A percentile compares a stretch with the other conserved stretches of the same genome.
Conservation (phyloP, 2,113 vertebrate genomes). For the Phylloscopus trochiloides region DNA sequence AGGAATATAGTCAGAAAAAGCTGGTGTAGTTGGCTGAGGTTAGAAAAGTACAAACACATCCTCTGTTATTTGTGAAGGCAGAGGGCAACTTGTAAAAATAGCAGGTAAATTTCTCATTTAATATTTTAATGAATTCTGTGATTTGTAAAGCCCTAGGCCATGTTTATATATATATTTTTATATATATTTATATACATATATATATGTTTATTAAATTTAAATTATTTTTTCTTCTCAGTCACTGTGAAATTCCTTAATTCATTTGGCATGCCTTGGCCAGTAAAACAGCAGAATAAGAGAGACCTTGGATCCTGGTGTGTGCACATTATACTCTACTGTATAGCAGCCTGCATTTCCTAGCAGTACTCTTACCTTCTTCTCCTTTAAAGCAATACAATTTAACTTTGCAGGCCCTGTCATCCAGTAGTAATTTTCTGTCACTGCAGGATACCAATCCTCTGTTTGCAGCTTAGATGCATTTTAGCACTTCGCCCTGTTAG, state of each 20-base stretch:
- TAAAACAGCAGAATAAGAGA: background rate
- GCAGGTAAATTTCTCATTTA: background rate
- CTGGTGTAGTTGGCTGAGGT: background rate
- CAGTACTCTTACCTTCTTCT: background rate
- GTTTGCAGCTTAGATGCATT: background rate
- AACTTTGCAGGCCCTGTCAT: background rate
- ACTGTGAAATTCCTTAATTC: background rate
- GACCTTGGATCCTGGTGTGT: background rate
- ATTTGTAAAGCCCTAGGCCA: conserved; percentile 1
- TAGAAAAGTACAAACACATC: background rate
- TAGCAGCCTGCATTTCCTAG: background rate
- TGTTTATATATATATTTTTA: background rate
- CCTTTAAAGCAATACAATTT: background rate
- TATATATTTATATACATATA: background rate
- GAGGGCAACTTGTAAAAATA: background rate
- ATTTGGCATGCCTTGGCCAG: background rate
- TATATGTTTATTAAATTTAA: background rate
- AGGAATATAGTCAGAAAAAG: background rate
- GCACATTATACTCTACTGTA: background rate
- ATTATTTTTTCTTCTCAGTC: background rate
- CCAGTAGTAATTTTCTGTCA: conserved; percentile 31
- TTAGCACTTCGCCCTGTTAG: background rate
- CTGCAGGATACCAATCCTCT: conserved; percentile 2
- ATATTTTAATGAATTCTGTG: background rate
- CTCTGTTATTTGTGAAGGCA: background rate